These are phyloP conservation scores for Ophion slaviceki DNA, from an alignment of 2,888 invertebrate genomes.

Conservation along the genomic window DNA sequence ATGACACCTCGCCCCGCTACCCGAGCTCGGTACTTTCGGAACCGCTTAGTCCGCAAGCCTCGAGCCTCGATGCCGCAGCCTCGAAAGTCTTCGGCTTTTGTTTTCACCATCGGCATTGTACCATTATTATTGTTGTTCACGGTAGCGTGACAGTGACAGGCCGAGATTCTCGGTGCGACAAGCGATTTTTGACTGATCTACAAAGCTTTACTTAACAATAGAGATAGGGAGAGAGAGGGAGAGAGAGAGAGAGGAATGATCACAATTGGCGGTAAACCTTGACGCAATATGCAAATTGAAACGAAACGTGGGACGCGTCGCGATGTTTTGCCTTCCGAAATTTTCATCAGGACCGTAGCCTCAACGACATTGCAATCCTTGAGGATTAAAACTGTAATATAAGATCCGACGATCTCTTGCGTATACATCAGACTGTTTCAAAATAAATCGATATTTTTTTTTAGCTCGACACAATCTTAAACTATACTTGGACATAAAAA, in stretches of 20 bases:
- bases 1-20: background rate
- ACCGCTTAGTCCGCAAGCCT: background rate
- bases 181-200: constrained; percentile 68
- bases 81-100: background rate
- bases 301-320: background rate
- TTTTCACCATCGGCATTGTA: background rate
- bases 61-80: background rate
- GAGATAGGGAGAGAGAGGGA: constrained; percentile 25
- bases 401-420: background rate
- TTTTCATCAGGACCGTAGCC: background rate
- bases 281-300: background rate
- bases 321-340: background rate
- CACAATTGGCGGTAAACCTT: background rate
- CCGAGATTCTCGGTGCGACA: constrained; percentile 41
- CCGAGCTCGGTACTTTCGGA: background rate
- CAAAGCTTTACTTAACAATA: constrained; percentile 70
- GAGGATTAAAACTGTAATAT: background rate
- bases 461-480: no score
- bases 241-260: background rate
- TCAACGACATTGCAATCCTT: background rate
- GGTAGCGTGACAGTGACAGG: constrained; percentile 43
- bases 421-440: no score
- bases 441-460: no score
- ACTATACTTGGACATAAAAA: no score
- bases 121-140: constrained; percentile 19